phyloP scores from a whole-genome alignment of 37 sponge, comb jelly and placozoan species.

The Beroe forskalii region DNA sequence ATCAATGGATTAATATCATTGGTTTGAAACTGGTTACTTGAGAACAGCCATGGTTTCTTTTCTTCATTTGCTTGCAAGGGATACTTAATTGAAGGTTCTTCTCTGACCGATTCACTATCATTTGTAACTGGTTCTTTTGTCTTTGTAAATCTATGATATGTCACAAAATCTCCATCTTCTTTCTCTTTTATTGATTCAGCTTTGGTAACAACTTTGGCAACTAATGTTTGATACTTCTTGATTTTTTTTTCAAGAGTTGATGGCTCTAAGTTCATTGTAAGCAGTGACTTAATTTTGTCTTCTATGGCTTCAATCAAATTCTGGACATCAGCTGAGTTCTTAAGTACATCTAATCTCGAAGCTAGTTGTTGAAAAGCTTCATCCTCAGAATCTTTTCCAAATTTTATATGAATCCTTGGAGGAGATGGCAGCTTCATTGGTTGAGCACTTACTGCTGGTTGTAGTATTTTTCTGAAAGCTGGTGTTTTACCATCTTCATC shows the following conservation, averaged over 20 bases:
- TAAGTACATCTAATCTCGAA: conserved; percentile 18
- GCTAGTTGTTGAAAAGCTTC: conserved; percentile 9
- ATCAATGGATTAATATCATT: not conserved
- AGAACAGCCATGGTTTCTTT: conserved; percentile 28
- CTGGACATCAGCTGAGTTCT: conserved; percentile 6
- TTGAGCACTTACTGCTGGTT: not conserved
- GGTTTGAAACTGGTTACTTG: not conserved
- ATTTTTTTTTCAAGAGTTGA: conserved; percentile 20
- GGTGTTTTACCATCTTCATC: conserved; percentile 54
- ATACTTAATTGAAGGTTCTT: not conserved
- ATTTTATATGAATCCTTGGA: not conserved
- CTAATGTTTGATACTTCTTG: conserved; percentile 4
- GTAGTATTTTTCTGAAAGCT: not conserved
- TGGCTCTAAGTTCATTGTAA: not conserved
- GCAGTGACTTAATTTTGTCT: not conserved
- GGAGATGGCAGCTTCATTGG: not conserved
- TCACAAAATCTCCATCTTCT: not conserved
- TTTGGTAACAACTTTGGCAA: conserved; percentile 30
- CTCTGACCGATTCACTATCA: not conserved
- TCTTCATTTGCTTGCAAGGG: conserved; percentile 3
- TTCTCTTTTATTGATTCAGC: conserved; percentile 53
- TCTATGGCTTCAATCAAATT: conserved; percentile 24
- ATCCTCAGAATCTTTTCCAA: conserved; percentile 19
- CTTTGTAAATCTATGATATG: not conserved
- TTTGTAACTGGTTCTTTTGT: not conserved